Base-by-base conservation (phyloP, 1,140 invertebrate genomes). In the Drosophila sturtevanti region DNA sequence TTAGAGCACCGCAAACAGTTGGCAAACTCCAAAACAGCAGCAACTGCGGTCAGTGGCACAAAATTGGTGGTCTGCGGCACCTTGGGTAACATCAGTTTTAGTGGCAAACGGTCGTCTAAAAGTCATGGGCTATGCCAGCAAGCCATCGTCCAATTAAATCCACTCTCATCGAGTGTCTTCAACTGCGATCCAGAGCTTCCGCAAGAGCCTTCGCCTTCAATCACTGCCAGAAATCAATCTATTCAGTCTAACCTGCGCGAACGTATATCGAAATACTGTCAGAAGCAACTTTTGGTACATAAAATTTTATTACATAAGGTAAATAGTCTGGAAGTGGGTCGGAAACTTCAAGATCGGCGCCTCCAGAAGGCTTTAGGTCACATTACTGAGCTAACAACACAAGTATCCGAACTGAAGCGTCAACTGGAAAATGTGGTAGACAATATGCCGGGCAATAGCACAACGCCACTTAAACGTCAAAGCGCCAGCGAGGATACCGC, bases 371-470 rank as follows among this genome's bases (percentile, higher is more conserved):
- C 86, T 2, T 27, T 79, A 18, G 71, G 72, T 54, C 75, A 76
- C 35, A 82, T 91, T 27, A 77, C 82, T 0, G 87, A 90, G 24
- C 66, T 91, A 5, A 61, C 74, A 22, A 70, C 79, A 9, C 90
- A 91, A 51, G 85, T 91, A 6, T 86, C 92, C 3, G 93, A 94
- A 55, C 67, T 94, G 2, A 94, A 93, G 68, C 92, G 92, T 31
- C 93, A 93, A 21, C 91, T 94, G 16, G 93, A 94, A 64, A 93
- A 94, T 68, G 93, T 92, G 2, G 27, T 82, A 34, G 72, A 54
- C 58, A 87, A 68, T 24, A 56, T 69, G 22, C 58, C 75, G 1
- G 70, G 54, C 22, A 37, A 27, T 0, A n/a, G 41, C 18, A 21
- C 18, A 48, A 48, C 18, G 4, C 41, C 41, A 3, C 56, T 63